phyloP scores from a whole-genome alignment of 2,888 invertebrate genomes.

The Brachylomia viminalis region DNA sequence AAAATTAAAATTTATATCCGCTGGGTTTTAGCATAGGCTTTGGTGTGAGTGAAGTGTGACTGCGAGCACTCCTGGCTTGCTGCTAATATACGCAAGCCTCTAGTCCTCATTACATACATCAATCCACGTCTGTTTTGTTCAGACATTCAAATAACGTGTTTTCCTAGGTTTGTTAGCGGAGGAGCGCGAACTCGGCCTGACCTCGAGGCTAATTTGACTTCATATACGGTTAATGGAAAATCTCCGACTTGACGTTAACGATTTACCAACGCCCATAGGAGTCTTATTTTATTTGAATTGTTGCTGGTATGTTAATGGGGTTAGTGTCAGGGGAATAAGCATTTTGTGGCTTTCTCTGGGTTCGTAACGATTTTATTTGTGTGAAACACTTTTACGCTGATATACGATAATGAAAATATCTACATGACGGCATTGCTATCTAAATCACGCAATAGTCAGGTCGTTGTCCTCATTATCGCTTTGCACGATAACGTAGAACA shows the following conservation, averaged over 20 bases:
- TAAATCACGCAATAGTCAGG: constrained; percentile 82
- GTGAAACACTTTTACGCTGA: constrained; percentile 50
- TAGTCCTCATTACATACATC: constrained; percentile 61
- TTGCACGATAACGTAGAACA: constrained; percentile 85
- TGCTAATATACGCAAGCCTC: constrained; percentile 26
- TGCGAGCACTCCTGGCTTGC: constrained; percentile 8
- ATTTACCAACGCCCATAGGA: constrained; percentile 72
- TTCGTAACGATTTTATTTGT: constrained; percentile 39
- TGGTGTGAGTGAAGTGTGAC: background rate
- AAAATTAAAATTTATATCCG: constrained; percentile 49
- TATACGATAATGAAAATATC: constrained; percentile 64
- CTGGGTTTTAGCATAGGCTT: constrained; percentile 22
- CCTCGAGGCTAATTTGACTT: constrained; percentile 77
- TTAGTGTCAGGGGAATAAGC: constrained; percentile 65
- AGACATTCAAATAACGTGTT: constrained; percentile 69
- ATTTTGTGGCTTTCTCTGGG: constrained; percentile 50
- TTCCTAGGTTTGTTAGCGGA: constrained; percentile 76
- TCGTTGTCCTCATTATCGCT: constrained; percentile 85
- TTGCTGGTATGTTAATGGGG: constrained; percentile 66
- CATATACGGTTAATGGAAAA: constrained; percentile 76
- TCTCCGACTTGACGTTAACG: constrained; percentile 72
- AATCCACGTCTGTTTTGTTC: constrained; percentile 63
- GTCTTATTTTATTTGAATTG: constrained; percentile 70
- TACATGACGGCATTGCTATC: constrained; percentile 74
- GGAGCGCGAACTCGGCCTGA: constrained; percentile 73